Percentiles rank a stretch among this genome's conserved stretches.
These are phyloP conservation scores for Fragum sueziense DNA, from an alignment of 2,888 invertebrate species.

Conservation along the genomic window DNA sequence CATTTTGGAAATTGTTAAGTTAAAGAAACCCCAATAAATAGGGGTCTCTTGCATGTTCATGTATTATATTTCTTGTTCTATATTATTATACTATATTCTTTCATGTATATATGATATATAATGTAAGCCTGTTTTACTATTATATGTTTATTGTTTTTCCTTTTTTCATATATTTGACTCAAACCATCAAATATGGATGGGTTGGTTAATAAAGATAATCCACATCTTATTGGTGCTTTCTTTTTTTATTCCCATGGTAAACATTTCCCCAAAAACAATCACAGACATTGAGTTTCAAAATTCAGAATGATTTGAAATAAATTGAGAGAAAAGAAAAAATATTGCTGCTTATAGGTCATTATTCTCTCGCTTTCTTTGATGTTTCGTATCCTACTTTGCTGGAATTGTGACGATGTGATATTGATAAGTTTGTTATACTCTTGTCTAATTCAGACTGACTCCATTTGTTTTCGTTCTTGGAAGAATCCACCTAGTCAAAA, in stretches of 20 bases:
- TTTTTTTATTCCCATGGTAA: too few relatives aligned
- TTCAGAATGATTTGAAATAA: neutral
- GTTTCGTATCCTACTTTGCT: neutral
- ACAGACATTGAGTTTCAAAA: too few relatives aligned
- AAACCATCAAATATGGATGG: conserved; percentile 3
- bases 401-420: too few relatives aligned
- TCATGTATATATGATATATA: neutral
- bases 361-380: too few relatives aligned
- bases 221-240: too few relatives aligned
- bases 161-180: conserved; percentile 18
- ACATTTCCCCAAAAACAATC: too few relatives aligned
- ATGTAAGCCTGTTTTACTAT: conserved; percentile 1
- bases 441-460: too few relatives aligned
- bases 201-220: conserved; percentile 17
- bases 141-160: conserved; percentile 8
- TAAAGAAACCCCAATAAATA: too few relatives aligned
- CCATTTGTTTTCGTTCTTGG: too few relatives aligned
- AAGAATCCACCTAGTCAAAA: too few relatives aligned
- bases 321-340: too few relatives aligned
- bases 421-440: too few relatives aligned
- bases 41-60: neutral
- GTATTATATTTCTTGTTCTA: neutral
- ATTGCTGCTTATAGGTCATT: neutral
- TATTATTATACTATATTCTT: neutral
- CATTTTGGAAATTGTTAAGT: neutral